phyloP scores from a whole-genome alignment of 1,140 invertebrate genomes.

The Alviniconcha marisindica region DNA sequence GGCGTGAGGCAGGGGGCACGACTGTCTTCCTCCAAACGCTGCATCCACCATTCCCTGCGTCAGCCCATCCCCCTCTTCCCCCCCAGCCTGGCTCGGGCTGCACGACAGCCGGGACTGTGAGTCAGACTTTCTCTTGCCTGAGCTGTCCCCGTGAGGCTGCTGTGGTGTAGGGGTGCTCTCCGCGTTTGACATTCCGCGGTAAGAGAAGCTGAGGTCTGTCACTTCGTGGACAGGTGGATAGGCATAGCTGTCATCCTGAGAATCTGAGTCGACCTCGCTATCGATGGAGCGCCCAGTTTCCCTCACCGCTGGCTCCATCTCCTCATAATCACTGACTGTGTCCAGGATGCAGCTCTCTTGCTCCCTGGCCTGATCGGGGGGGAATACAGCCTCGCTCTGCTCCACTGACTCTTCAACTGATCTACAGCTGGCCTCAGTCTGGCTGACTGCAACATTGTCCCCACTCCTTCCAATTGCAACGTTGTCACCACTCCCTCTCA shows the following conservation, averaged over 20 bases:
- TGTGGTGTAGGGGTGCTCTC: not conserved
- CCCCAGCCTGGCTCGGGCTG: not conserved
- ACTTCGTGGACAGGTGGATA: constrained; percentile 25
- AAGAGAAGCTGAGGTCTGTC: not conserved
- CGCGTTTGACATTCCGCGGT: not conserved
- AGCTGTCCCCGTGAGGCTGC: too few species aligned
- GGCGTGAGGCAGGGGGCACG: not conserved
- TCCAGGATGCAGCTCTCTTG: too few species aligned
- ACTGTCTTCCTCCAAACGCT: not conserved
- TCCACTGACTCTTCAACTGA: not conserved
- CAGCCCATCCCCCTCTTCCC: not conserved
- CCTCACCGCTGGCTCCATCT: not conserved
- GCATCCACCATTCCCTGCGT: not conserved
- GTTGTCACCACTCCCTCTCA: not conserved
- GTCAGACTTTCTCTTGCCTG: too few species aligned
- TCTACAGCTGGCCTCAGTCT: too few species aligned
- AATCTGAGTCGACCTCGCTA: not conserved
- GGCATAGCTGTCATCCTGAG: not conserved
- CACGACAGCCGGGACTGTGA: too few species aligned
- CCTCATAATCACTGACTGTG: not conserved
- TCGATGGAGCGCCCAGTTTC: not conserved
- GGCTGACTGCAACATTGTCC: not conserved
- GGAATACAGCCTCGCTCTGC: not conserved
- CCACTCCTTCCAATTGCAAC: not conserved
- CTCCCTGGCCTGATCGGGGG: too few species aligned